Evolutionary conservation across 2,888 invertebrate species (phyloP).

Genomic region (Cataglyphis livida): DNA sequence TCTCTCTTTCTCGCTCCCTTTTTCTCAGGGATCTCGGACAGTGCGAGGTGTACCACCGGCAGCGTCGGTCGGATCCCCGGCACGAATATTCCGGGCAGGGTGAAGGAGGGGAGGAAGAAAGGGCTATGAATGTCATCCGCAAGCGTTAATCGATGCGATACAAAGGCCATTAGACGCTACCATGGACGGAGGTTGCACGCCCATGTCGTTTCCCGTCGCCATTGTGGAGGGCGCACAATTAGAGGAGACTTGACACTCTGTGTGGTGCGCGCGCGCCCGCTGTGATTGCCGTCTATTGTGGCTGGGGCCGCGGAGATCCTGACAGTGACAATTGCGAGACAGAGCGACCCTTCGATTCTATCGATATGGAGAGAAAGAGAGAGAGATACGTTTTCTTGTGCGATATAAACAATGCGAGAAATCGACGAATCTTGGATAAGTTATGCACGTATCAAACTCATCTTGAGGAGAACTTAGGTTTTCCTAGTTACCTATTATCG

Average conservation of each 20-base stretch:
- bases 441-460: neutral
- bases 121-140: constrained; percentile 78
- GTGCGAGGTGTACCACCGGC: constrained; percentile 30
- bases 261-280: constrained; percentile 25
- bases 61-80: constrained; percentile 14
- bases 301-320: constrained; percentile 37
- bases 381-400: neutral
- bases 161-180: constrained; percentile 78
- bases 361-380: constrained; percentile 39
- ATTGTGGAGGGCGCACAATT: constrained; percentile 74
- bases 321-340: constrained; percentile 46
- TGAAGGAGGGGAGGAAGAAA: constrained; percentile 43
- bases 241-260: constrained; percentile 72
- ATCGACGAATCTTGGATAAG: neutral
- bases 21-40: constrained; percentile 51
- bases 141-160: constrained; percentile 79
- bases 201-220: constrained; percentile 76
- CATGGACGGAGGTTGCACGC: constrained; percentile 71
- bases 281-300: constrained; percentile 55
- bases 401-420: neutral
- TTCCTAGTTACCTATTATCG: too few relatives aligned
- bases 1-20: constrained; percentile 11
- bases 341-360: constrained; percentile 49
- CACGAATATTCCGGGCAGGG: constrained; percentile 68
- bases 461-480: neutral